These are phyloP conservation scores for Salarias fasciatus DNA, from an alignment of 2,797 vertebrate genomes.

Conservation along the genomic window DNA sequence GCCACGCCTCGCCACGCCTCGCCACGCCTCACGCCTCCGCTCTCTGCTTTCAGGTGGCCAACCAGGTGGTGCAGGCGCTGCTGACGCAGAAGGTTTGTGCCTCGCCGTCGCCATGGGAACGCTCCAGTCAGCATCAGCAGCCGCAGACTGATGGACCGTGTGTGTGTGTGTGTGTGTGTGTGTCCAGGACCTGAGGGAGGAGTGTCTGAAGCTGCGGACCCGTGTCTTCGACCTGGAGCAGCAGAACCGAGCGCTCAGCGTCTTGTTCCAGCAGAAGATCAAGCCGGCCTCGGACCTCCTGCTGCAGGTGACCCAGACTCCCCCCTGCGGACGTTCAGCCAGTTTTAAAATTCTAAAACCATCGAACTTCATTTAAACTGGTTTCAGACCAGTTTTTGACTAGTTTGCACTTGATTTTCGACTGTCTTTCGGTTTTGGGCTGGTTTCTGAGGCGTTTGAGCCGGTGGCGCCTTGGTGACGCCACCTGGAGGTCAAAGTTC, in stretches of 20 bases:
- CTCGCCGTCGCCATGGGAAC: conserved; percentile 1
- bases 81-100: conserved; percentile 93
- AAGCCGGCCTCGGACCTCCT: conserved; percentile 90
- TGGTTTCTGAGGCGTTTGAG: too few relatives aligned
- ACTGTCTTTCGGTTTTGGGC: too few relatives aligned
- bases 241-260: conserved; percentile 88
- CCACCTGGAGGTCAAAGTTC: too few relatives aligned
- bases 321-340: too few relatives aligned
- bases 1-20: too few relatives aligned
- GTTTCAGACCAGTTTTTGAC: too few relatives aligned
- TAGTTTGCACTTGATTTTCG: too few relatives aligned
- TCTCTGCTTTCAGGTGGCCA: conserved; percentile 85
- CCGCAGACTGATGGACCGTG: conserved; percentile 62
- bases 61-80: conserved; percentile 94
- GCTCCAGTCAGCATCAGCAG: too few relatives aligned
- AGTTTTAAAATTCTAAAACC: too few relatives aligned
- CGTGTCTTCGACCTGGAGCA: conserved; percentile 94
- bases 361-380: too few relatives aligned
- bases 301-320: conserved; percentile 84
- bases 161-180: conserved; percentile 90
- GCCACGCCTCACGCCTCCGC: background rate
- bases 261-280: conserved; percentile 91
- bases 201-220: conserved; percentile 92
- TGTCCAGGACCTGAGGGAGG: conserved; percentile 90
- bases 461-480: too few relatives aligned